Base-by-base conservation (phyloP, 2,113 vertebrate species). In the Malurus alboscapulatus region DNA sequence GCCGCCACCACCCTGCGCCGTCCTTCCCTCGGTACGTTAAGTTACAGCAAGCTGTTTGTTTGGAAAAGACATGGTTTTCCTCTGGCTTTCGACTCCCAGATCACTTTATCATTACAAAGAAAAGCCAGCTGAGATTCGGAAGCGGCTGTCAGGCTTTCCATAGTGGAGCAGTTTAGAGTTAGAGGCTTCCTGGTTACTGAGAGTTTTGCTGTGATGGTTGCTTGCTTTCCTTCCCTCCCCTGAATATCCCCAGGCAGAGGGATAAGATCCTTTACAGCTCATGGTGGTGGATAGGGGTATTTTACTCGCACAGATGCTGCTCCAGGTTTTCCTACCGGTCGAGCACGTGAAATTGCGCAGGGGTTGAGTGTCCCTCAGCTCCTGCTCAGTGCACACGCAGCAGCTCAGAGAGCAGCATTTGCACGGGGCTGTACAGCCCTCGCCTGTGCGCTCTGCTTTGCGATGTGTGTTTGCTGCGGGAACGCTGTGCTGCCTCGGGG, bases 341-440 rank as follows among this genome's bases (percentile, higher is more conserved):
- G 4, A 26, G 40, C 14, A 7, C 0, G 1, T 40, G 45, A 44
- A 44, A 40, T 38, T 5, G 13, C 24, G 0, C 10, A 0, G 5
- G 42, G 48, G 29, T 7, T 14, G 48, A 25, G 81, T 2, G 24
- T 71, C 34, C 29, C 61, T 66, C 26, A 14, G 65, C 30, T 61
- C 25, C n/a, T 0, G 0, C 73, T 30, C 6, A 1, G 44, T 0
- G 3, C 12, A 3, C 42, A 2, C 7, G 13, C 7, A 38, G 38
- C 27, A 27, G 51, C 45, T 40, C 66, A 9, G 47, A 7, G 47
- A 57, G 61, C 47, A 24, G 71, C 34, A 16, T 0, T 11, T 12
- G 44, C 30, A 3, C 25, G 0, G 50, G 50, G 50, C 74, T 78
- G 47, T 42, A 2, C 2, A n/a, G 53, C 32, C 65, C 82, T 67